Conservation (phyloP, 2,113 vertebrate genomes). For the Saguinus midas region DNA sequence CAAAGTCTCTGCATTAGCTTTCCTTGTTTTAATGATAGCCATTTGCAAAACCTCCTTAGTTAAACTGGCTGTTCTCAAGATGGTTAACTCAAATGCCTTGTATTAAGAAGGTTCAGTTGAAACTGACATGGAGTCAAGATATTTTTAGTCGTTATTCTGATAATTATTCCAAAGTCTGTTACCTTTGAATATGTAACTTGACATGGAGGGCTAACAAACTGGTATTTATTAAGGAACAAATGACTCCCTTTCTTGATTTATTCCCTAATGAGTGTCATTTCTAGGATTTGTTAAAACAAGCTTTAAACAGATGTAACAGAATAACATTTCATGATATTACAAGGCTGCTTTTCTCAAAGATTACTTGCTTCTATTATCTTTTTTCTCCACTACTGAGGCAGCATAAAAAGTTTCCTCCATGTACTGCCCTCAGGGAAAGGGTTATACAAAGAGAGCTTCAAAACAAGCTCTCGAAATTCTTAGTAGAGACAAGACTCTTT, state of each 20-base stretch:
- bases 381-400: not conserved
- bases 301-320: not conserved
- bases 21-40: not conserved
- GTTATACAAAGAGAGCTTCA: constrained; percentile 8
- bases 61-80: not conserved
- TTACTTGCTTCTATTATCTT: constrained; percentile 7
- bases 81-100: not conserved
- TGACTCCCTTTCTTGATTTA: constrained; percentile 7
- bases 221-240: constrained; percentile 19
- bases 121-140: not conserved
- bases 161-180: constrained; percentile 21
- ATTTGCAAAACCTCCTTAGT: not conserved
- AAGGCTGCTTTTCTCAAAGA: not conserved
- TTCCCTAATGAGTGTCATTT: not conserved
- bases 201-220: not conserved
- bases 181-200: not conserved
- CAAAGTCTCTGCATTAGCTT: not conserved
- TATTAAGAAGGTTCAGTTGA: not conserved
- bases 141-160: not conserved
- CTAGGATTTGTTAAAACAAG: not conserved
- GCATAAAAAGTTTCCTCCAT: not conserved
- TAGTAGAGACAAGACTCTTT: constrained; percentile 15
- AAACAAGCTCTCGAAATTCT: constrained; percentile 51
- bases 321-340: constrained; percentile 29
- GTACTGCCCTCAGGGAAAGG: constrained; percentile 7